Percentiles rank a stretch among this genome's conserved stretches.
Evolutionary conservation across 2,888 invertebrate genomes (phyloP).

Genomic region (Cremastinae sp.): DNA sequence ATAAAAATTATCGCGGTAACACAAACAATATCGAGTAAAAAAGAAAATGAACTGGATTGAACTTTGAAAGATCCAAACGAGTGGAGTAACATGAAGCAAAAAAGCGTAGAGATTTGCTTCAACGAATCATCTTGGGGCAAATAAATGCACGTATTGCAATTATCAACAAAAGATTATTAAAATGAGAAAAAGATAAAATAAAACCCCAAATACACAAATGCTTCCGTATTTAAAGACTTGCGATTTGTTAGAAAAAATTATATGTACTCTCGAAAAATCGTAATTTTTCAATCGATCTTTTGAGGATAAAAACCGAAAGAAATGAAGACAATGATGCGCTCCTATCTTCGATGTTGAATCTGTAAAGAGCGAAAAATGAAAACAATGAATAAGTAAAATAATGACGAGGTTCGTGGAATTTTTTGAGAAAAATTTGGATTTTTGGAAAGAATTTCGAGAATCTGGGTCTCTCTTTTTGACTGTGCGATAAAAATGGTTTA

Average conservation of each 20-base stretch:
- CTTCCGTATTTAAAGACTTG: conserved; percentile 76
- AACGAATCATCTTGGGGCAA: conserved; percentile 42
- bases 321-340: conserved; percentile 51
- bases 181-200: conserved; percentile 50
- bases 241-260: conserved; percentile 57
- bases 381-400: conserved; percentile 16
- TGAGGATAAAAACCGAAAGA: conserved; percentile 25
- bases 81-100: not conserved
- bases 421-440: too few species aligned
- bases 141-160: conserved; percentile 47
- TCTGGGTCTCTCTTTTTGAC: conserved; percentile 14
- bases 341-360: conserved; percentile 55
- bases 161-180: conserved; percentile 41
- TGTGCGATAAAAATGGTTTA: too few species aligned
- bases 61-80: conserved; percentile 17
- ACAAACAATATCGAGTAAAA: conserved; percentile 39
- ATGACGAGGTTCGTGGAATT: too few species aligned
- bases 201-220: conserved; percentile 67
- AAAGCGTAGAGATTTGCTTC: conserved; percentile 33
- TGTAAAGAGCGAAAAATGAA: conserved; percentile 16
- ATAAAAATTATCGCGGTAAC: conserved; percentile 32
- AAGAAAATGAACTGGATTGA: conserved; percentile 16
- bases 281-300: conserved; percentile 40
- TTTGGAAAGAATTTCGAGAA: not conserved
- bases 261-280: conserved; percentile 51